Percentiles rank a stretch among this genome's conserved stretches.
Conservation (phyloP, 2,113 vertebrate species). For the Phodopus roborovskii region DNA sequence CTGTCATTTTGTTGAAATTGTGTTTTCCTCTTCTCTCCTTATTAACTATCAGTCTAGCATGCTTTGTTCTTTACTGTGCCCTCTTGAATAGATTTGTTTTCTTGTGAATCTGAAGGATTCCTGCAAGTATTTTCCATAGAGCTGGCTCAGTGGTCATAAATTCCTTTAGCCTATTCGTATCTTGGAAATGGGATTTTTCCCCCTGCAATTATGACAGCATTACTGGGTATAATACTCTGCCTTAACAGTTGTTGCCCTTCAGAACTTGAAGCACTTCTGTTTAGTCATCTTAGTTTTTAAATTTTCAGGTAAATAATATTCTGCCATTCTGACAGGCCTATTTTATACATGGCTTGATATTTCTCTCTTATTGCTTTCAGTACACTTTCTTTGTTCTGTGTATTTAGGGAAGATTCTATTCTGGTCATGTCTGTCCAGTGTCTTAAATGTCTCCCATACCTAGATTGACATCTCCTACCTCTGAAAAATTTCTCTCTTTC, state of each 20-base stretch:
- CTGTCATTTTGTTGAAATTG: background rate
- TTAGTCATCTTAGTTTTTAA: background rate
- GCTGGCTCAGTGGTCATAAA: background rate
- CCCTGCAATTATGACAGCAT: background rate
- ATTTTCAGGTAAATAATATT: background rate
- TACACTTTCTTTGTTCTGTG: background rate
- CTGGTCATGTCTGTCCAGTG: background rate
- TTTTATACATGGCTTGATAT: background rate
- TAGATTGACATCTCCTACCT: background rate
- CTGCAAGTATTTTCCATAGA: background rate
- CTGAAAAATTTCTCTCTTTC: background rate
- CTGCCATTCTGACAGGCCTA: background rate
- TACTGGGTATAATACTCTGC: background rate
- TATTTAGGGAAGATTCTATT: background rate
- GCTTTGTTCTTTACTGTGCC: background rate
- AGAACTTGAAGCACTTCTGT: background rate
- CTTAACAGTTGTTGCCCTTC: background rate
- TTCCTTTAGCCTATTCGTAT: background rate
- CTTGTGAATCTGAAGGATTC: no score
- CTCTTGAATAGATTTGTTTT: background rate
- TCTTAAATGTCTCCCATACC: background rate
- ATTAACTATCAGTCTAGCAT: background rate
- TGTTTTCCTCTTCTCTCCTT: background rate
- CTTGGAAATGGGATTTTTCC: background rate
- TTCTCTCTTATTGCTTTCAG: background rate